A percentile compares a stretch with the other conserved stretches of the same genome.
Evolutionary conservation across 2,888 invertebrate genomes (phyloP).

Genomic region (Drosophila fungiperda): DNA sequence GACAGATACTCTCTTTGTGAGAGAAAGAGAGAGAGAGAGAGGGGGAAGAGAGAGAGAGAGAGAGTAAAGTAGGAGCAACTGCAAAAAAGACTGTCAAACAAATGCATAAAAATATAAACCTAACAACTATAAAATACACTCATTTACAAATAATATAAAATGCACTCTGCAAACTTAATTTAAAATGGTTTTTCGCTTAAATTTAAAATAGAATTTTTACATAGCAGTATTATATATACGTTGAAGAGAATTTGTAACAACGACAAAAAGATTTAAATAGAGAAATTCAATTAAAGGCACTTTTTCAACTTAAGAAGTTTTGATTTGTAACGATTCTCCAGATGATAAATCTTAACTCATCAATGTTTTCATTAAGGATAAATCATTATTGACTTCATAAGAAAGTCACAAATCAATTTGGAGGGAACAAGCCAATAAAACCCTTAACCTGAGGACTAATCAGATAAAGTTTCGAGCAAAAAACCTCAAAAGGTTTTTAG

Average conservation of each 20-base stretch:
- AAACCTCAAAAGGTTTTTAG: neutral
- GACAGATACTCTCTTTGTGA: neutral
- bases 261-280: neutral
- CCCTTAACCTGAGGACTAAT: neutral
- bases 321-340: neutral
- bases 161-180: no score
- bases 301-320: neutral
- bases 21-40: neutral
- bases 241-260: neutral
- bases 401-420: neutral
- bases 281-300: neutral
- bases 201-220: neutral
- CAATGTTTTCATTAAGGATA: neutral
- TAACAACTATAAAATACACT: constrained; percentile 14
- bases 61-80: neutral
- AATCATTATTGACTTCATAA: neutral
- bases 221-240: no score
- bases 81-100: neutral
- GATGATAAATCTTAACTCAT: no score
- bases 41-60: neutral
- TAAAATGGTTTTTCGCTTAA: neutral
- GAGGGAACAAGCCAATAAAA: neutral
- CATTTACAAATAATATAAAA: neutral
- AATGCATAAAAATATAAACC: neutral
- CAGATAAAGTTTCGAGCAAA: neutral